A percentile compares a stretch with the other conserved stretches of the same genome.
Conservation (phyloP, 2,888 invertebrate genomes). For the Noctuana brunneofusca region DNA sequence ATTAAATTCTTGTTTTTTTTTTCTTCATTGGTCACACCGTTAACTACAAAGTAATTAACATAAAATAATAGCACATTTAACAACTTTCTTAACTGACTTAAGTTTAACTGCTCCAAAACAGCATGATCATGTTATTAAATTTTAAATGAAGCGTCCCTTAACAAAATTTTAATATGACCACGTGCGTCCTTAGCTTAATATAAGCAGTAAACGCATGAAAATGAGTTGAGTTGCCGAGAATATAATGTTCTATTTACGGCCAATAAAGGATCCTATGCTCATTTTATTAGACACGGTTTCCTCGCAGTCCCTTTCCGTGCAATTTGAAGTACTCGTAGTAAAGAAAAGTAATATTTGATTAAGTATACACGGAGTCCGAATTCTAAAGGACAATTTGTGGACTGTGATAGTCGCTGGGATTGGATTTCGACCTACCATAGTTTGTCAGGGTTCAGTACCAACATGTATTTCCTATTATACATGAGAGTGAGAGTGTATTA, state of each 20-base stretch:
- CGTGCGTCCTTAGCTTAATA: background rate
- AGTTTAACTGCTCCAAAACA: too few relatives aligned
- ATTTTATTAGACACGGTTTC: background rate
- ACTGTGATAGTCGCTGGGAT: too few relatives aligned
- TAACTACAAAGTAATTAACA: too few relatives aligned
- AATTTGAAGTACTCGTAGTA: background rate
- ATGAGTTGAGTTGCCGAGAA: slow-evolving; percentile 3
- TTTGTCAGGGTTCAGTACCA: too few relatives aligned
- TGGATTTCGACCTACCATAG: too few relatives aligned
- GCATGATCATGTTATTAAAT: background rate
- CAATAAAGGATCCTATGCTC: background rate
- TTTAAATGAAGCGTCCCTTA: background rate
- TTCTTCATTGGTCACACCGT: too few relatives aligned
- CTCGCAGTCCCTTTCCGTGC: background rate
- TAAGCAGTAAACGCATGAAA: background rate
- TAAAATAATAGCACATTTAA: background rate
- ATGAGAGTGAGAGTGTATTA: too few relatives aligned
- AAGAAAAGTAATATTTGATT: background rate
- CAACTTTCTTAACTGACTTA: background rate
- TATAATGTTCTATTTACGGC: background rate
- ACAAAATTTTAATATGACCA: slow-evolving; percentile 8
- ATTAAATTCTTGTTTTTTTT: too few relatives aligned
- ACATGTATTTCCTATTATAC: too few relatives aligned
- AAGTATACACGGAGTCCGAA: too few relatives aligned
- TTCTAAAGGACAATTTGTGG: too few relatives aligned